A percentile compares a stretch with the other conserved stretches of the same genome.
phyloP scores from a whole-genome alignment of 2,113 vertebrate species.

The Ochotona curzoniae region DNA sequence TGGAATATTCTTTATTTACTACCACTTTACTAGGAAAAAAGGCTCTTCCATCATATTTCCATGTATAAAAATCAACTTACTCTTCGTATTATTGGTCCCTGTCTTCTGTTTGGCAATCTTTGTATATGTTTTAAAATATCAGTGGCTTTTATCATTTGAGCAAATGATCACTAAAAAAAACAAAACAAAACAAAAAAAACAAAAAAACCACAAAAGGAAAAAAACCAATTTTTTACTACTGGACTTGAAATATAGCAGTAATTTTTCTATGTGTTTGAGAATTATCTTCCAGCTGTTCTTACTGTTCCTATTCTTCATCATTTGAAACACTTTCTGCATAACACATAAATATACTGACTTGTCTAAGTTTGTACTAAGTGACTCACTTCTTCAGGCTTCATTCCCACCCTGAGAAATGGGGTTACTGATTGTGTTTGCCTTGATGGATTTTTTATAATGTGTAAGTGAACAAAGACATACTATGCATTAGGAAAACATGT shows the following conservation, averaged over 20 bases:
- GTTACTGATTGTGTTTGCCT: background rate
- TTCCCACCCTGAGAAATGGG: background rate
- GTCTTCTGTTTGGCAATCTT: background rate
- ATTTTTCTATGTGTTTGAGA: background rate
- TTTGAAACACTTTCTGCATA: slow-evolving; percentile 3
- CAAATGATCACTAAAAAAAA: too few relatives aligned
- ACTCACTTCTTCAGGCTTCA: background rate
- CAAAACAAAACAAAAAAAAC: too few relatives aligned
- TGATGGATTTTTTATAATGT: slow-evolving; percentile 13
- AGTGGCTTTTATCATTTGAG: background rate
- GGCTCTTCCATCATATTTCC: background rate
- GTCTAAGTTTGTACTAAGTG: background rate
- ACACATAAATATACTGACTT: background rate
- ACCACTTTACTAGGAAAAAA: background rate
- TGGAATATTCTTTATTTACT: background rate
- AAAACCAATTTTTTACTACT: too few relatives aligned
- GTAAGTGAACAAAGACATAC: background rate
- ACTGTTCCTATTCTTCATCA: too few relatives aligned
- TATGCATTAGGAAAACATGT: background rate
- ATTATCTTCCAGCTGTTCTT: background rate
- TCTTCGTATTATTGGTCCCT: background rate
- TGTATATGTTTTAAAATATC: background rate
- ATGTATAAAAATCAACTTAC: background rate
- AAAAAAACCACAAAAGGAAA: too few relatives aligned
- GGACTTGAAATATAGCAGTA: background rate